phyloP scores from a whole-genome alignment of 1,140 invertebrate genomes.

The Reticulitermes speratus region DNA sequence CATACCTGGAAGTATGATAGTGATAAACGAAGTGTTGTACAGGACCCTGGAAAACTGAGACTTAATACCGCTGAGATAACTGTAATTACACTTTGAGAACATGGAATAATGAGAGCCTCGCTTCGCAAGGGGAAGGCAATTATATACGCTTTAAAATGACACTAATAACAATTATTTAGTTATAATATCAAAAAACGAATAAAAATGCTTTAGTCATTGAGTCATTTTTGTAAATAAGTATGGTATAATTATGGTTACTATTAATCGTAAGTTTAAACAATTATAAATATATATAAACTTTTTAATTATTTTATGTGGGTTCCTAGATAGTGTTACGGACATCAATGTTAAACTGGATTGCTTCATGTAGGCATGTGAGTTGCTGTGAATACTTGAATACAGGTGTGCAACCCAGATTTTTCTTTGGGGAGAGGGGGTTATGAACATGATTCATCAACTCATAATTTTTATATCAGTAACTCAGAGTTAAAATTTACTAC shows the following conservation, averaged over 20 bases:
- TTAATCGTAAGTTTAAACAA: conserved; percentile 1
- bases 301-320: not conserved
- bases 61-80: too few relatives aligned
- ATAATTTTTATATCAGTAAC: too few relatives aligned
- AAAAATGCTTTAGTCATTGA: conserved; percentile 26
- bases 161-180: conserved; percentile 27
- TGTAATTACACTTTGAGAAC: not conserved
- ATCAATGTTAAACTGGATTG: not conserved
- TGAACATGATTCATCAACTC: too few relatives aligned
- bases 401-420: too few relatives aligned
- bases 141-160: conserved; percentile 25
- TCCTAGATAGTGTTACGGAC: not conserved
- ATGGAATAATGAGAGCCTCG: conserved; percentile 14
- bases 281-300: not conserved
- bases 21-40: too few relatives aligned
- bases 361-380: not conserved
- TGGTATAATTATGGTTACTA: not conserved
- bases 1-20: not conserved
- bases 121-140: conserved; percentile 27
- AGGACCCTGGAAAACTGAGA: too few relatives aligned
- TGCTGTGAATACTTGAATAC: not conserved
- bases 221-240: conserved; percentile 14
- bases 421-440: too few relatives aligned
- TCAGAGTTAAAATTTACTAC: too few relatives aligned
- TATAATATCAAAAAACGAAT: not conserved